Evolutionary conservation across 2,113 vertebrate species (phyloP), one percentile per base, ranked within the genome.

Genomic region (Megaceryle maxima): DNA sequence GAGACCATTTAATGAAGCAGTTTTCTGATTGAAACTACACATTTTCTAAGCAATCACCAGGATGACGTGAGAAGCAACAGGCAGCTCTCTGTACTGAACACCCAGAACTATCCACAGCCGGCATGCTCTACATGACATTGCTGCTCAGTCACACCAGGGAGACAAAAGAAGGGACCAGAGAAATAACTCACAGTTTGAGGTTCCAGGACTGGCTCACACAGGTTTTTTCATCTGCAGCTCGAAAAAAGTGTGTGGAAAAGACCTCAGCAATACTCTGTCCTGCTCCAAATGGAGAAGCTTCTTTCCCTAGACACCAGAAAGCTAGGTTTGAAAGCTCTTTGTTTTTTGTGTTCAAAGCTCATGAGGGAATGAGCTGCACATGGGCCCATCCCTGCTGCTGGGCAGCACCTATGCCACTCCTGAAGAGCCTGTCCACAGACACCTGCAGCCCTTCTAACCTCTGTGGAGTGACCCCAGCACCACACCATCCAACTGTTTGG

Each of bases 141-240:
- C 79, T 37, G 29, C 64, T 75, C 31, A 48, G 25, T 19, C 73
- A 13, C 10, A 29, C 21, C 16, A 33, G 29, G 25, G 44, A 24
- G 25, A 29, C 33, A 90, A 73, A 55, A 39, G 28, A 62, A 62
- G 9, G 28, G 25, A 76, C 62, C 7, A 10, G 59, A 66, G 48
- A 77, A 91, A 63, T 14, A 85, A 82, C 41, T 72, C 41, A 72
- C 68, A 3, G 29, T 85, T 85, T 57, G 20, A 46, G 10, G 17
- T 51, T 81, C 63, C 33, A 46, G 21, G 25, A 43, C 16, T 10
- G 1, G 13, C 20, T 80, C 25, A 60, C 1, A 0, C 4, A 13
- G 24, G 4, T 10, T 76, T 70, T 43, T 66, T 81, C 48, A 41
- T 33, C 53, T 0, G 1, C 33, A 77, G 39, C 33, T 81, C 46